Evolutionary conservation across 1,140 invertebrate species (phyloP).

Genomic region (Scaptomyza hsui): DNA sequence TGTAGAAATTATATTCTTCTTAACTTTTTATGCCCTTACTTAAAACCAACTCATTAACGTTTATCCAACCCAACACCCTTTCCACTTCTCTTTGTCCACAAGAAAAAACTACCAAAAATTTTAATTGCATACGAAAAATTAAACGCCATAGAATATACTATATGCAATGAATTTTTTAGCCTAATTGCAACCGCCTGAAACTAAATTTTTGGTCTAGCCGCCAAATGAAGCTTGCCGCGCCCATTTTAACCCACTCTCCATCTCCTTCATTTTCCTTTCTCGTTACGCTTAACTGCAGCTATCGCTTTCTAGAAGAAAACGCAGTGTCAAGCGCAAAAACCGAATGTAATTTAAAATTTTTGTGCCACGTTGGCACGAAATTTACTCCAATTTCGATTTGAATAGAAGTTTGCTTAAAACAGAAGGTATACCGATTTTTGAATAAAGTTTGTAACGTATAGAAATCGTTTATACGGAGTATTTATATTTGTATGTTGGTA

Average conservation of each 20-base stretch:
- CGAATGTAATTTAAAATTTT: conserved; percentile 69
- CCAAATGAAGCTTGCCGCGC: conserved; percentile 65
- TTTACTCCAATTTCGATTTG: conserved; percentile 34
- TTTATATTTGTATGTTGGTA: too few relatives aligned
- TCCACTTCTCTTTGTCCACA: not conserved
- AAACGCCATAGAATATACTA: conserved; percentile 47
- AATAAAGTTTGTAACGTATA: not conserved
- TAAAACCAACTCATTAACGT: conserved; percentile 3
- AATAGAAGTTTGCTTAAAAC: not conserved
- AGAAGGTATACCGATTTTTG: too few relatives aligned
- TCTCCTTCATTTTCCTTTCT: not conserved
- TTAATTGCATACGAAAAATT: conserved; percentile 63
- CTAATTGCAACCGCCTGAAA: conserved; percentile 66
- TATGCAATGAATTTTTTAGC: conserved; percentile 56
- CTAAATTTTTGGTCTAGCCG: conserved; percentile 46
- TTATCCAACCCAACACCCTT: not conserved
- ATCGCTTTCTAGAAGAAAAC: conserved; percentile 33
- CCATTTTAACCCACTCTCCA: conserved; percentile 10
- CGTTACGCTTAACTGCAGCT: not conserved
- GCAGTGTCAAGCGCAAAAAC: conserved; percentile 37
- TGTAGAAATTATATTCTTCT: conserved; percentile 5
- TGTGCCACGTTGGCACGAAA: conserved; percentile 57
- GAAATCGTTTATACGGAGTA: too few relatives aligned
- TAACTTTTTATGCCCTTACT: conserved; percentile 1
- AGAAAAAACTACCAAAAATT: conserved; percentile 33